Percentiles rank a stretch among this genome's conserved stretches.
phyloP scores from a whole-genome alignment of 1,140 invertebrate species.

The Chironomus striatipennis region DNA sequence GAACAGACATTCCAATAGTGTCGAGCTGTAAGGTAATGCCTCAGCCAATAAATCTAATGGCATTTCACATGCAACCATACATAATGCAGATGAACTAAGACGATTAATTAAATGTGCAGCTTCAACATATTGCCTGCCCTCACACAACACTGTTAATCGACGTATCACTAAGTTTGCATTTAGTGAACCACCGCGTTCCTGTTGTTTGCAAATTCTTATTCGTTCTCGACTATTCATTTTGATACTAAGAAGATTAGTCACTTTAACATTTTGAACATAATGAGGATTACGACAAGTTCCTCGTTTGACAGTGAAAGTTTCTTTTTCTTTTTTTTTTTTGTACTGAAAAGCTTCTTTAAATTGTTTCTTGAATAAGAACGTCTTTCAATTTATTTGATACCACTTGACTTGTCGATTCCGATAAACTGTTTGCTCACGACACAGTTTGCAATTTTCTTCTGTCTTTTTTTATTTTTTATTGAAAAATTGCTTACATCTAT shows the following conservation, averaged over 20 bases:
- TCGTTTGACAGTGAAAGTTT: no score
- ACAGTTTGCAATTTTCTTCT: no score
- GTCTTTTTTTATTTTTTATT: no score
- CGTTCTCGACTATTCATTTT: slow-evolving; percentile 43
- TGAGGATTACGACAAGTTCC: no score
- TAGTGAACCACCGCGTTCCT: slow-evolving; percentile 51
- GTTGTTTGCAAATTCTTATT: slow-evolving; percentile 44
- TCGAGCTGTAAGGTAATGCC: slow-evolving; percentile 74
- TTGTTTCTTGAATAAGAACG: no score
- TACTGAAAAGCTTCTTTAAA: no score
- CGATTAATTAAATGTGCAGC: slow-evolving; percentile 67
- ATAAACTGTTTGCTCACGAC: not conserved
- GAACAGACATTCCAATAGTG: slow-evolving; percentile 77
- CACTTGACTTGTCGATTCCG: not conserved
- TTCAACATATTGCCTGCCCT: slow-evolving; percentile 69
- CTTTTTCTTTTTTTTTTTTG: no score
- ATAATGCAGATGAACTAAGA: slow-evolving; percentile 62
- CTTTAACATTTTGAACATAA: no score
- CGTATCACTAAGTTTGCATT: slow-evolving; percentile 65
- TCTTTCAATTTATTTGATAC: no score
- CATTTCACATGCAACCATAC: slow-evolving; percentile 62
- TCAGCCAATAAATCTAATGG: slow-evolving; percentile 81
- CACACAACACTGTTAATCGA: slow-evolving; percentile 62
- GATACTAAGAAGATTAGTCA: not conserved
- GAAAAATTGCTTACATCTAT: no score